A percentile compares a stretch with the other conserved stretches of the same genome.
Conservation (phyloP, 2,888 invertebrate species). For the Papilio demoleus region DNA sequence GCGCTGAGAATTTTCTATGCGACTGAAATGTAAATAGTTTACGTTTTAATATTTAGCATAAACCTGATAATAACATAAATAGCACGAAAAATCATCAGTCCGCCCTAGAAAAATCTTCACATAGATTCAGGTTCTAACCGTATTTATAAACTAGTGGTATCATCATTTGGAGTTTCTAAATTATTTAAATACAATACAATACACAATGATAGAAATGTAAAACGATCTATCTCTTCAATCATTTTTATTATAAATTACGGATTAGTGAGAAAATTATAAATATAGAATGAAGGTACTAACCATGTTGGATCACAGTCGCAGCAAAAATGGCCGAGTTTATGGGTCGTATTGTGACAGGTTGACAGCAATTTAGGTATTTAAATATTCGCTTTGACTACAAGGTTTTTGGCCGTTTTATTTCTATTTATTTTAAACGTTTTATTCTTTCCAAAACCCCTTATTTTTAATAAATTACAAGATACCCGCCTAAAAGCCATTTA, state of each 20-base stretch:
- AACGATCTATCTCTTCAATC: conserved; percentile 44
- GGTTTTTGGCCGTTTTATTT: conserved; percentile 18
- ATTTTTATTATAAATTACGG: conserved; percentile 28
- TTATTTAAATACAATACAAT: conserved; percentile 30
- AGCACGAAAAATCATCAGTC: conserved; percentile 82
- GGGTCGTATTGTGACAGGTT: background rate
- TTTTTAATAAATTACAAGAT: too few relatives aligned
- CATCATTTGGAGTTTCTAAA: conserved; percentile 80
- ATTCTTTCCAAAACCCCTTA: background rate
- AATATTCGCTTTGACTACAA: background rate
- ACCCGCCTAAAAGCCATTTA: too few relatives aligned
- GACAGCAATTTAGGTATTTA: background rate
- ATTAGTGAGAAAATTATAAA: conserved; percentile 39
- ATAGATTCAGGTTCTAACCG: conserved; percentile 87
- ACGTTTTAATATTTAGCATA: conserved; percentile 21
- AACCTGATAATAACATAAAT: background rate
- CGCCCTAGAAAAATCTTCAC: conserved; percentile 91
- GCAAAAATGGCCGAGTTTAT: conserved; percentile 73
- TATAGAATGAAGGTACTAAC: conserved; percentile 50
- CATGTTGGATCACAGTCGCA: conserved; percentile 71
- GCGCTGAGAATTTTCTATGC: conserved; percentile 99
- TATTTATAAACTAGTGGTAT: conserved; percentile 84
- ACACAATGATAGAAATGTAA: conserved; percentile 25
- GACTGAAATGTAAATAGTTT: conserved; percentile 88
- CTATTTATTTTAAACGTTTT: background rate